phyloP scores from a whole-genome alignment of 1,140 invertebrate species.

The Papilio aristodemus region DNA sequence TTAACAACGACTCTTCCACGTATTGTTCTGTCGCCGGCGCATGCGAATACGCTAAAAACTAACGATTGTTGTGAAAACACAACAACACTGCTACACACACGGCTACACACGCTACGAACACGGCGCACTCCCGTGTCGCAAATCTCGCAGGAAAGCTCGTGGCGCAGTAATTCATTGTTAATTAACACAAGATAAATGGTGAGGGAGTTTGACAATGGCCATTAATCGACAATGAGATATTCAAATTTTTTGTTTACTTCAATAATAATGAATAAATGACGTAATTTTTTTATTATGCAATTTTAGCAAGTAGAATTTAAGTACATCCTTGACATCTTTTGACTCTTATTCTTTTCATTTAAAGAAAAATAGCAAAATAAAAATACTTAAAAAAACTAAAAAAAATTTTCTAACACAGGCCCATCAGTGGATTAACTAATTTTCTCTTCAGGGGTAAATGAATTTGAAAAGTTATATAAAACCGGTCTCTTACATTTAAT shows the following conservation, averaged over 20 bases:
- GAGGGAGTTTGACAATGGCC: conserved; percentile 43
- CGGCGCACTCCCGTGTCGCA: conserved; percentile 47
- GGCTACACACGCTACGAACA: conserved; percentile 49
- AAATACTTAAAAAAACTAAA: too few species aligned
- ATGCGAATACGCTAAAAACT: conserved; percentile 73
- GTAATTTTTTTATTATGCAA: too few species aligned
- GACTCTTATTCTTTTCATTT: too few species aligned
- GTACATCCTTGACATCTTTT: too few species aligned
- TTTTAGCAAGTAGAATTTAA: too few species aligned
- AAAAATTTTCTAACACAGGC: too few species aligned
- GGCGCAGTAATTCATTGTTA: conserved; percentile 49
- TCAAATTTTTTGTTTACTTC: conserved; percentile 38
- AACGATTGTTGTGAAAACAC: conserved; percentile 65
- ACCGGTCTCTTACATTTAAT: too few species aligned
- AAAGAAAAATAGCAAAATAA: too few species aligned
- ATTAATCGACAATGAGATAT: conserved; percentile 42
- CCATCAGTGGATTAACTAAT: too few species aligned
- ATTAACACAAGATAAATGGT: conserved; percentile 52
- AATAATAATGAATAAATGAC: too few species aligned
- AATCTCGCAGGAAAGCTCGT: conserved; percentile 42
- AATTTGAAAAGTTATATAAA: too few species aligned
- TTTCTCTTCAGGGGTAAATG: too few species aligned
- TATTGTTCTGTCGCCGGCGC: conserved; percentile 64
- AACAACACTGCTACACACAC: conserved; percentile 49
- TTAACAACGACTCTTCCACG: conserved; percentile 59